Conservation (phyloP, 1,140 invertebrate genomes). For the Helicorthomorpha holstii region DNA sequence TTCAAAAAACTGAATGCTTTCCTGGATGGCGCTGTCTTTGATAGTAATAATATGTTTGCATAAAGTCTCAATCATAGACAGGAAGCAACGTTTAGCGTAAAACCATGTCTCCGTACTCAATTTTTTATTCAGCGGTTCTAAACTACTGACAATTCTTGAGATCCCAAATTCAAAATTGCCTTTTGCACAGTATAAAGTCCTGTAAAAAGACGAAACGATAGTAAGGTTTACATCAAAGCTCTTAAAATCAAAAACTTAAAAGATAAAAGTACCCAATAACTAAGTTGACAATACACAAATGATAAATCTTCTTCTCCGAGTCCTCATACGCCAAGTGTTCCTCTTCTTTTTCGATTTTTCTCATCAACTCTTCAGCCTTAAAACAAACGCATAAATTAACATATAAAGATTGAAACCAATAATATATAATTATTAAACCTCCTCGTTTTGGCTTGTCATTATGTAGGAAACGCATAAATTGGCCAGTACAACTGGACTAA, state of each 20-base stretch:
- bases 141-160: conserved; percentile 86
- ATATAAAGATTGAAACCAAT: background rate
- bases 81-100: conserved; percentile 85
- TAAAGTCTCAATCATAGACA: conserved; percentile 82
- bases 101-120: conserved; percentile 94
- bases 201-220: conserved; percentile 17
- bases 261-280: conserved; percentile 61
- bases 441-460: conserved; percentile 96
- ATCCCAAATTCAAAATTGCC: conserved; percentile 99
- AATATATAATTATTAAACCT: conserved; percentile 27
- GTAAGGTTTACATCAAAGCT: too few species aligned
- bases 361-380: conserved; percentile 89
- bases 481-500: conserved; percentile 91
- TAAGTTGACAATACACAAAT: conserved; percentile 96
- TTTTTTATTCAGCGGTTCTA: conserved; percentile 91
- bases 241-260: too few species aligned
- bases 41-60: conserved; percentile 80
- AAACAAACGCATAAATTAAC: conserved; percentile 3
- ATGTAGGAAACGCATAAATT: conserved; percentile 98
- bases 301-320: conserved; percentile 86
- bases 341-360: conserved; percentile 96
- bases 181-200: conserved; percentile 92
- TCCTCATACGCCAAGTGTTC: conserved; percentile 81
- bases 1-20: conserved; percentile 81
- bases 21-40: conserved; percentile 69